Evolutionary conservation across 2,797 vertebrate genomes (phyloP), one percentile per base, ranked within the genome.

Genomic region (Sebastes melanostomus): DNA sequence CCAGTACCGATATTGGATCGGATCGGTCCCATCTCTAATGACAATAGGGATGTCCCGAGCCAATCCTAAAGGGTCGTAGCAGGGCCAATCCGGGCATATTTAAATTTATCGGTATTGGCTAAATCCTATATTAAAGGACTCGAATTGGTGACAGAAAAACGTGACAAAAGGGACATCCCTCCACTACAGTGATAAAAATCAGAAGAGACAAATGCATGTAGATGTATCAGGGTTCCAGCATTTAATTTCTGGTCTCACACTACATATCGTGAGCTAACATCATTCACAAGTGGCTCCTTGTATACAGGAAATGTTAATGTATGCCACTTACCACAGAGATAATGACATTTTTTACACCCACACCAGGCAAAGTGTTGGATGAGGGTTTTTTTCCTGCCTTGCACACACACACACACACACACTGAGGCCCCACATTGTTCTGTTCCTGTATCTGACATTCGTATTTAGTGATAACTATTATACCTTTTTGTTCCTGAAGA

Each of bases 281-380:
- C 25, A 68, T 65, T 77, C 25, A 54, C 62, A 75, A 89, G 66
- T 73, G 73, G 20, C 59, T 83, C 52, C 34, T 69, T 14, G 2
- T 72, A 61, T 60, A 70, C 22, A 81, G 71, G 34, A 75, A 66
- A 81, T 66, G 50, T 81, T 74, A 72, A 85, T 85, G 68, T 75
- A 82, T 76, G 61, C 70, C 63, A 61, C 60, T 83, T 68, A 71
- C 36, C 61, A 56, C 24, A 34, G 32, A 76, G 14, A 59, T 65
- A 78, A 75, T 9, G 69, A 65, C 63, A 32, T 10, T 67, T 85
- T 66, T 56, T 61, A 86, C 73, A 77, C 76, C 78, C 78, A 89
- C 80, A 77, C 70, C 34, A 79, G 46, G 36, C 72, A 67, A 75
- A 77, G 32, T 18, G 68, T 59, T 16, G 56, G 66, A 54, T 25